These are phyloP conservation scores for Hyles lineata DNA, from an alignment of 2,888 invertebrate genomes.

Conservation along the genomic window DNA sequence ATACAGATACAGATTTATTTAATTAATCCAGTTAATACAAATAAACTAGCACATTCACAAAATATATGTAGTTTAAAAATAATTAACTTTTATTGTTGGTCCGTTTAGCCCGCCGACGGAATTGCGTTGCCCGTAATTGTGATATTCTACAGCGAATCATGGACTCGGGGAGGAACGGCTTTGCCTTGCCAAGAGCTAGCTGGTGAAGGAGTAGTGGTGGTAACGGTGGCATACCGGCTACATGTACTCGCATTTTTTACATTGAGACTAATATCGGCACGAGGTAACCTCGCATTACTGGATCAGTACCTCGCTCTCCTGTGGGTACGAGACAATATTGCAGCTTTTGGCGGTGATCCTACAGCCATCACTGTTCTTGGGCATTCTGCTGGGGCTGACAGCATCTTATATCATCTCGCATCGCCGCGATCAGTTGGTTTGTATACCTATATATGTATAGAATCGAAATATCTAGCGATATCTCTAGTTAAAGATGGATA, in stretches of 20 bases:
- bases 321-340: conserved; percentile 91
- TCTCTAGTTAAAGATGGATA: no score
- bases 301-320: conserved; percentile 93
- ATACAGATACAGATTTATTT: no score
- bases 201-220: conserved; percentile 88
- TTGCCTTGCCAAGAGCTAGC: conserved; percentile 90
- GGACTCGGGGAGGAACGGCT: conserved; percentile 79
- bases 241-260: conserved; percentile 89
- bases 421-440: conserved; percentile 88
- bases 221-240: conserved; percentile 88
- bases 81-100: conserved; percentile 43
- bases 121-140: conserved; percentile 88
- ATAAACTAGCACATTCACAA: no score
- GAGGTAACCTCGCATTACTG: conserved; percentile 94
- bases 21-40: no score
- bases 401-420: conserved; percentile 87
- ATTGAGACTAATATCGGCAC: conserved; percentile 81
- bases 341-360: conserved; percentile 92
- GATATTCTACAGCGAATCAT: conserved; percentile 88
- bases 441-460: neutral
- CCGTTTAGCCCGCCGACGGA: conserved; percentile 79
- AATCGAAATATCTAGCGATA: neutral
- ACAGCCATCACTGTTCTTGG: conserved; percentile 92
- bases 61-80: neutral
- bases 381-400: conserved; percentile 91